phyloP scores from a whole-genome alignment of 2,113 vertebrate species.

The Nannospalax galili region DNA sequence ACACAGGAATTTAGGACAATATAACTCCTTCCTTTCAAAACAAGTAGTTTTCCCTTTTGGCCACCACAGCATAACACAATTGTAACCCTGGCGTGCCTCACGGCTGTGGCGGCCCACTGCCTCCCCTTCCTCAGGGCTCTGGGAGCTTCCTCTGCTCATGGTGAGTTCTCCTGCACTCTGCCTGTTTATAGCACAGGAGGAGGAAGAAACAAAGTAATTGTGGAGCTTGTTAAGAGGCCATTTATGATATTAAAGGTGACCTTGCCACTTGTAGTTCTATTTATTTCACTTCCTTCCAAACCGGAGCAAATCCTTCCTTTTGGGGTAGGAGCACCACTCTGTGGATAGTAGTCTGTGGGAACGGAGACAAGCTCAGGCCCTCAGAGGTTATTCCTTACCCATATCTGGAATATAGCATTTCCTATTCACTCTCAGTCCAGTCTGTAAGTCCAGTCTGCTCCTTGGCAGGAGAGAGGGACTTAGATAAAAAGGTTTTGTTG shows the following conservation, averaged over 20 bases:
- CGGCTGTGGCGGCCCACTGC: conserved; percentile 88
- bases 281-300: conserved; percentile 86
- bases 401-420: conserved; percentile 65
- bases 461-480: conserved; percentile 59
- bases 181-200: conserved; percentile 87
- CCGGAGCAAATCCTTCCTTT: conserved; percentile 77
- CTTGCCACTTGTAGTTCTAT: conserved; percentile 89
- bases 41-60: conserved; percentile 77
- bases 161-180: conserved; percentile 88
- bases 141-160: conserved; percentile 90
- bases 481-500: conserved; percentile 58
- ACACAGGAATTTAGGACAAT: conserved; percentile 84
- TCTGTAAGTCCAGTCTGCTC: conserved; percentile 66
- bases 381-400: conserved; percentile 73
- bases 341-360: conserved; percentile 78
- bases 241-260: conserved; percentile 85
- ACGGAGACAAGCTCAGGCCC: conserved; percentile 63
- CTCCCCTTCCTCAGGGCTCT: conserved; percentile 90
- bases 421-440: conserved; percentile 44
- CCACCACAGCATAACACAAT: conserved; percentile 56
- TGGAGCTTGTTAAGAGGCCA: conserved; percentile 83
- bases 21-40: conserved; percentile 81
- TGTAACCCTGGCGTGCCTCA: conserved; percentile 67
- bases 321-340: conserved; percentile 67
- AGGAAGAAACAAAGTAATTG: conserved; percentile 92